Evolutionary conservation across 2,888 invertebrate genomes (phyloP).

Genomic region (Tribolium freemani): DNA sequence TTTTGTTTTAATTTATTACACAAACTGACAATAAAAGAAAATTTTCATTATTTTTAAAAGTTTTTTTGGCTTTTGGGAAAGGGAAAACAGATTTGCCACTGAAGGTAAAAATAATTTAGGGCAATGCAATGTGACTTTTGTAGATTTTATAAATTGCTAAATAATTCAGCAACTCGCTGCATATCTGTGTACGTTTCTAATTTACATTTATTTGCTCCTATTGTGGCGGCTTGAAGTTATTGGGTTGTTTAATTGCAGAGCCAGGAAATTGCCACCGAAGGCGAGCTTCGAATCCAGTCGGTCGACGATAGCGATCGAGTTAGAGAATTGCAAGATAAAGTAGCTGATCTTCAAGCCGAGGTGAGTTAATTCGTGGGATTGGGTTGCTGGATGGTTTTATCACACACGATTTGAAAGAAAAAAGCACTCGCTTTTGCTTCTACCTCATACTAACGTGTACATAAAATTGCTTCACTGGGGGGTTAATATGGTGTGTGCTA

Average conservation of each 20-base stretch:
- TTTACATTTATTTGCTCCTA: neutral
- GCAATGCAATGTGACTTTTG: too few species aligned
- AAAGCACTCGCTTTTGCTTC: constrained; percentile 39
- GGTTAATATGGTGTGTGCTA: constrained; percentile 42
- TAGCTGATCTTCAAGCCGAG: constrained; percentile 94
- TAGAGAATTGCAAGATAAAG: constrained; percentile 91
- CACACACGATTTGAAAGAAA: neutral
- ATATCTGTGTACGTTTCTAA: too few species aligned
- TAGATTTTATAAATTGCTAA: too few species aligned
- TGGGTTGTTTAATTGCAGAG: constrained; percentile 73
- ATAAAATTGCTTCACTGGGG: constrained; percentile 25
- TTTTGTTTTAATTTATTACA: too few species aligned
- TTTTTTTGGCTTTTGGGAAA: too few species aligned
- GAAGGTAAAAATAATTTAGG: too few species aligned
- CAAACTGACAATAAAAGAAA: too few species aligned
- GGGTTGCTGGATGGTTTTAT: constrained; percentile 13
- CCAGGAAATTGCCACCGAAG: constrained; percentile 94
- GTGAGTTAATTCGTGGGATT: constrained; percentile 70
- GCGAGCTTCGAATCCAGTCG: constrained; percentile 86
- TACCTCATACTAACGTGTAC: constrained; percentile 16
- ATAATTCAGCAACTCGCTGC: too few species aligned
- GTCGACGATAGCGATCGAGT: constrained; percentile 89
- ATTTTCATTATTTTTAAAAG: too few species aligned
- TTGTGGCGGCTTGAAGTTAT: neutral
- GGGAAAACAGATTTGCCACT: too few species aligned